These are phyloP conservation scores for Apistogramma diplotaenia DNA, from an alignment of 2,113 vertebrate species.

Conservation along the genomic window DNA sequence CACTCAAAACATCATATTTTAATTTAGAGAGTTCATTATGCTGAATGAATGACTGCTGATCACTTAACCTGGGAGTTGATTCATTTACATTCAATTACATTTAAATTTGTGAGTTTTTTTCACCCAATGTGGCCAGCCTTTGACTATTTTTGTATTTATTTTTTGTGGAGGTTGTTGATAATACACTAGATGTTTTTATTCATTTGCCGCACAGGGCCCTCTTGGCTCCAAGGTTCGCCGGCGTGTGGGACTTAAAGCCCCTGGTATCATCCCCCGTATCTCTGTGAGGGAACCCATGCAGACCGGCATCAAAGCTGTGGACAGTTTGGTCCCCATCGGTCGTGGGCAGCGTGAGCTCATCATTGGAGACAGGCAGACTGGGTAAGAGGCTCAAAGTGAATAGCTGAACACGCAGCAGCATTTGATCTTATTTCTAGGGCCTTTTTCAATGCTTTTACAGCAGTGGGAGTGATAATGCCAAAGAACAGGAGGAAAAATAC, in stretches of 20 bases:
- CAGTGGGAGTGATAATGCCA: not conserved
- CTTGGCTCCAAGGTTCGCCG: constrained; percentile 83
- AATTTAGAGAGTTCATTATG: not conserved
- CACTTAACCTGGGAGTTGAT: not conserved
- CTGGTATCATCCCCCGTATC: constrained; percentile 96
- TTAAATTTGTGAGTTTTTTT: not conserved
- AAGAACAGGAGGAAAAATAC: not conserved
- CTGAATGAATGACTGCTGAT: not conserved
- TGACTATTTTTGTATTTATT: too few species aligned
- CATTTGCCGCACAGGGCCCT: constrained; percentile 78
- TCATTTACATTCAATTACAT: not conserved
- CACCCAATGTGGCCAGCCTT: not conserved
- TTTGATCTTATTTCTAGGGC: not conserved
- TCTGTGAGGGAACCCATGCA: constrained; percentile 98
- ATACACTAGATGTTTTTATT: not conserved
- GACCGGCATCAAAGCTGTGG: constrained; percentile 97
- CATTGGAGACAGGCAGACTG: constrained; percentile 96
- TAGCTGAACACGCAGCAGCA: not conserved
- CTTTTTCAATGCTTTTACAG: not conserved
- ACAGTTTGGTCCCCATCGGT: constrained; percentile 96
- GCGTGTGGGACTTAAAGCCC: constrained; percentile 94
- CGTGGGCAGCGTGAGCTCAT: constrained; percentile 97
- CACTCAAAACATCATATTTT: not conserved
- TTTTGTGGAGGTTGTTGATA: not conserved
- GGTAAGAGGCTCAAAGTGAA: constrained; percentile 74